phyloP scores from a whole-genome alignment of 2,888 invertebrate species.

The Alentia gelatinosa region DNA sequence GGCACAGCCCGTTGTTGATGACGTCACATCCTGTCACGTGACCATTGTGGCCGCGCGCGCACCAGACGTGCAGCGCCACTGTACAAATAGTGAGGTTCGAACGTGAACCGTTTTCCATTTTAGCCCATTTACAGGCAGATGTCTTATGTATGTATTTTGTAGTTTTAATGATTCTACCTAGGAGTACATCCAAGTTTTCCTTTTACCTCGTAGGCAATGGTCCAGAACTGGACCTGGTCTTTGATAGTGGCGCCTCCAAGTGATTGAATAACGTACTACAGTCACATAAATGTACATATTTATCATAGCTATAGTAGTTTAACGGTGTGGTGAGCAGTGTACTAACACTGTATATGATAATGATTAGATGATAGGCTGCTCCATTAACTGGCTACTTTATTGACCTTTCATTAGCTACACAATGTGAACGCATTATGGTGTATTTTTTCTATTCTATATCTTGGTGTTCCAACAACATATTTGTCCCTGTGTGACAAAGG shows the following conservation, averaged over 20 bases:
- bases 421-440: conserved; percentile 48
- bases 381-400: conserved; percentile 47
- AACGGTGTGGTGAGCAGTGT: conserved; percentile 51
- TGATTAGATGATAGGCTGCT: conserved; percentile 35
- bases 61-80: not conserved
- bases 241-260: conserved; percentile 32
- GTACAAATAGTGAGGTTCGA: conserved; percentile 21
- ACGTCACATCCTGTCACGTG: conserved; percentile 26
- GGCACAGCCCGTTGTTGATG: not conserved
- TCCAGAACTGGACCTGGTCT: conserved; percentile 6
- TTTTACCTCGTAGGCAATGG: conserved; percentile 51
- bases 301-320: conserved; percentile 50
- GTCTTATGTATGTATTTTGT: conserved; percentile 50
- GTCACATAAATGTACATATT: conserved; percentile 47
- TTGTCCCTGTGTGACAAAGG: conserved; percentile 51
- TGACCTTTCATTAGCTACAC: conserved; percentile 47
- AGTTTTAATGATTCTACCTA: conserved; percentile 52
- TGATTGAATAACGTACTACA: conserved; percentile 25
- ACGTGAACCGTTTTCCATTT: conserved; percentile 47
- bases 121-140: conserved; percentile 53
- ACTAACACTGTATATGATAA: conserved; percentile 48
- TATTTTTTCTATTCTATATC: conserved; percentile 52
- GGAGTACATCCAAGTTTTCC: conserved; percentile 48
- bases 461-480: conserved; percentile 47
- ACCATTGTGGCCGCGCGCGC: conserved; percentile 25